Conservation (phyloP, 2,113 vertebrate genomes). For the Protobothrops flavoviridis region DNA sequence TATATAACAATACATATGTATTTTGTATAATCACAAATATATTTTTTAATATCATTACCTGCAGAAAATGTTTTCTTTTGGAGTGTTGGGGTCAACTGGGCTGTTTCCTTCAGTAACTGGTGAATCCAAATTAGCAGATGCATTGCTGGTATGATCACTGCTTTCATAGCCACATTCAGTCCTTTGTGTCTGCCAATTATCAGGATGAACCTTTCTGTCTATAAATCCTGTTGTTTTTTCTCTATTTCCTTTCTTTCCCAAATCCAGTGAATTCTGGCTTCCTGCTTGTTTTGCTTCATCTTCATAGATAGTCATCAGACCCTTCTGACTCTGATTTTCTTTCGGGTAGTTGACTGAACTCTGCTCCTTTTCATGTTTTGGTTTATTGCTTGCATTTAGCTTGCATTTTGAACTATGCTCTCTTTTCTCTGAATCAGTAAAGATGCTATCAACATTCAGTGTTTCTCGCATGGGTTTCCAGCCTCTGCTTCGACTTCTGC, state of each 20-base stretch:
- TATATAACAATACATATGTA: background rate
- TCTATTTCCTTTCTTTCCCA: slow-evolving; percentile 71
- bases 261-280: slow-evolving; percentile 84
- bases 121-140: slow-evolving; percentile 83
- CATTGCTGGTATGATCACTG: slow-evolving; percentile 88
- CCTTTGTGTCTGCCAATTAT: slow-evolving; percentile 88
- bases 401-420: slow-evolving; percentile 78
- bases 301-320: slow-evolving; percentile 94
- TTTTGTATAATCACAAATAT: background rate
- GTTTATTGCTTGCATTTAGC: slow-evolving; percentile 57
- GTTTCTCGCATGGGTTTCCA: slow-evolving; percentile 92
- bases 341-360: slow-evolving; percentile 65
- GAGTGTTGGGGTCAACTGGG: slow-evolving; percentile 65
- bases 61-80: slow-evolving; percentile 68
- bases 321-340: slow-evolving; percentile 82
- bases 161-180: slow-evolving; percentile 95
- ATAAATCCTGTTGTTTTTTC: slow-evolving; percentile 71
- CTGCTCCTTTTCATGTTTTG: slow-evolving; percentile 69
- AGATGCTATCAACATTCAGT: slow-evolving; percentile 90
- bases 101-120: slow-evolving; percentile 75
- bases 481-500: slow-evolving; percentile 67
- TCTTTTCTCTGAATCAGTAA: slow-evolving; percentile 81
- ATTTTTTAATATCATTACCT: slow-evolving; percentile 72
- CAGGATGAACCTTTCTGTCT: slow-evolving; percentile 69
- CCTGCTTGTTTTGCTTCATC: slow-evolving; percentile 83